phyloP scores from a whole-genome alignment of 2,797 vertebrate genomes.

The Varecia variegata region DNA sequence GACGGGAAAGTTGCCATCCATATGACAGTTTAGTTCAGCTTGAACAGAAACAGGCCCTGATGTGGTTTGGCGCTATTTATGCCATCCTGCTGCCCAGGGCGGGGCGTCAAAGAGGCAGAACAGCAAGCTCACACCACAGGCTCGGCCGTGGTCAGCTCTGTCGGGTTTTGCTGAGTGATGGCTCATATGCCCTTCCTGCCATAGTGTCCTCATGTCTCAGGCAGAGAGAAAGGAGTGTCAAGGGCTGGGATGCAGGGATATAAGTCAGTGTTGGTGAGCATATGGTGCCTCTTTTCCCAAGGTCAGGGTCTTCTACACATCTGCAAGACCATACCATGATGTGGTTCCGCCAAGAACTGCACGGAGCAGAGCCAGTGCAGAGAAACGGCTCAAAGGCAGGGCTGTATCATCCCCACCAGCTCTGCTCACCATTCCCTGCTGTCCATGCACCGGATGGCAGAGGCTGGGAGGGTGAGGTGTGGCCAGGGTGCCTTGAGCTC shows the following conservation, averaged over 20 bases:
- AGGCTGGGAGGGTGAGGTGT: not conserved
- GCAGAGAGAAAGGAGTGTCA: not conserved
- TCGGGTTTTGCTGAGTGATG: not conserved
- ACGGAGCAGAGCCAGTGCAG: not conserved
- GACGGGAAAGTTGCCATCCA: constrained; percentile 56
- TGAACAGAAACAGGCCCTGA: constrained; percentile 48
- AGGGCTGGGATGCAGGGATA: not conserved
- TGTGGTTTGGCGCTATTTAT: not conserved
- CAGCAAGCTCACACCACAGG: accelerated
- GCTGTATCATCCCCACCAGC: not conserved
- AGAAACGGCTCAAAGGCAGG: not conserved
- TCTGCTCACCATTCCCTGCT: not conserved
- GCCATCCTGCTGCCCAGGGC: not conserved
- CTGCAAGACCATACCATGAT: accelerated
- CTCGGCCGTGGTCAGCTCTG: not conserved
- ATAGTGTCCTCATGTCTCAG: not conserved
- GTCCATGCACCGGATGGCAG: not conserved
- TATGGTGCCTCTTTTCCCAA: not conserved
- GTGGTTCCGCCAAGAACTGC: not conserved
- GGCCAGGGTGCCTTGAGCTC: not conserved
- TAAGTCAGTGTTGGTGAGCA: not conserved
- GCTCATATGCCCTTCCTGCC: not conserved
- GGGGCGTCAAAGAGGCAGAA: not conserved
- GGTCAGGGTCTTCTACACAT: not conserved
- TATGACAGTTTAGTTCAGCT: constrained; percentile 53